Percentiles rank a stretch among this genome's conserved stretches.
Evolutionary conservation across 2,113 vertebrate species (phyloP).

Genomic region (Campylomormyrus tamandua): DNA sequence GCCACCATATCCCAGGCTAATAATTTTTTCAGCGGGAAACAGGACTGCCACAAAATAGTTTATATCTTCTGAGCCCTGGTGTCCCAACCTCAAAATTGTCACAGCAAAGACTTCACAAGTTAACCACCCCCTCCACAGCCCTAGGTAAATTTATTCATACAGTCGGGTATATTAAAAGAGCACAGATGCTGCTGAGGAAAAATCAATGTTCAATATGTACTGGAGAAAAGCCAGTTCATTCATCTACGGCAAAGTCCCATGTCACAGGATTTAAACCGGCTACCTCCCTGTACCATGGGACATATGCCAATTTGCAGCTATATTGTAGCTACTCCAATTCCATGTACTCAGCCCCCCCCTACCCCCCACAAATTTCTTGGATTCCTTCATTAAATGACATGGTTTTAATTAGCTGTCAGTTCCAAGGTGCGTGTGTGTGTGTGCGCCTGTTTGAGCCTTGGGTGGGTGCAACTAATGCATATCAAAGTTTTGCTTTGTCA

Average conservation of each 20-base stretch:
- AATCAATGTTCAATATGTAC: neutral
- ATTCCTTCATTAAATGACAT: neutral
- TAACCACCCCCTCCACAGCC: neutral
- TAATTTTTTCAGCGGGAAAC: neutral
- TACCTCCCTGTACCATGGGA: neutral
- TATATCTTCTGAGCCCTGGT: neutral
- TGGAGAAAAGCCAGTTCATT: neutral
- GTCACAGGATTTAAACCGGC: neutral
- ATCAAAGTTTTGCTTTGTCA: neutral
- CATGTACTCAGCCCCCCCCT: neutral
- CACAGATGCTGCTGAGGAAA: neutral
- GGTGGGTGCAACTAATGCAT: neutral
- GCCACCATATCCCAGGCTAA: constrained; percentile 4
- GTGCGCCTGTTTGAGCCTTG: neutral
- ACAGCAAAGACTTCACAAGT: neutral
- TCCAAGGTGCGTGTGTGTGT: neutral
- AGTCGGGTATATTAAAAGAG: neutral
- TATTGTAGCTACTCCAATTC: neutral
- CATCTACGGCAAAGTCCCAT: neutral
- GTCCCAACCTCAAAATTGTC: neutral
- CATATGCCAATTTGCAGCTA: neutral
- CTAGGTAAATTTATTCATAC: neutral
- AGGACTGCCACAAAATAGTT: neutral
- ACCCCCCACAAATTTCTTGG: neutral
- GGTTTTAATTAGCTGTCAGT: constrained; percentile 3